These are phyloP conservation scores for Pammene fasciana DNA, from an alignment of 2,888 invertebrate species.

Conservation along the genomic window DNA sequence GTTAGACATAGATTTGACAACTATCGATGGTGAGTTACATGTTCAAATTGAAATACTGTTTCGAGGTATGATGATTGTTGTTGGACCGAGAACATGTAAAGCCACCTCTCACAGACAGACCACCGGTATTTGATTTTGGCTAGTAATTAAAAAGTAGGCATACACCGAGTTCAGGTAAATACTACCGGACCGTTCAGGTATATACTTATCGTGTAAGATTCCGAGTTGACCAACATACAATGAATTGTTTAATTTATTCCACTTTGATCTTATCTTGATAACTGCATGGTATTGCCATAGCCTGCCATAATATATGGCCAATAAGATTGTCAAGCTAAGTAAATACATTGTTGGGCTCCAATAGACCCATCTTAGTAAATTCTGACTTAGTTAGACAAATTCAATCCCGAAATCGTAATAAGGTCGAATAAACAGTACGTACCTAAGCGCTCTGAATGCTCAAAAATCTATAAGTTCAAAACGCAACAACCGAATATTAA, in stretches of 20 bases:
- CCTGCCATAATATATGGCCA: too few relatives aligned
- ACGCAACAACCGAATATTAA: not conserved
- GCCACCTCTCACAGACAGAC: not conserved
- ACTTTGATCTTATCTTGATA: too few relatives aligned
- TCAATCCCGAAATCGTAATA: too few relatives aligned
- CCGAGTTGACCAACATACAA: not conserved
- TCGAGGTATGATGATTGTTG: not conserved
- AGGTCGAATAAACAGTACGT: not conserved
- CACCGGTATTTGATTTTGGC: not conserved
- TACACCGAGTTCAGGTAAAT: not conserved
- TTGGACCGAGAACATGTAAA: not conserved
- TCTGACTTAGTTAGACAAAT: too few relatives aligned
- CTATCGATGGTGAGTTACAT: too few relatives aligned
- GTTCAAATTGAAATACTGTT: too few relatives aligned
- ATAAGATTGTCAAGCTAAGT: too few relatives aligned
- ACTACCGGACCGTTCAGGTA: not conserved
- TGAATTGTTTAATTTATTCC: too few relatives aligned
- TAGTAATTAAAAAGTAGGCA: not conserved
- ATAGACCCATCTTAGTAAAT: too few relatives aligned
- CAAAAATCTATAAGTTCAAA: not conserved
- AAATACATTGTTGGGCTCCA: not conserved
- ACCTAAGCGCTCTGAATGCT: conserved; percentile 2
- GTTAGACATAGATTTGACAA: not conserved
- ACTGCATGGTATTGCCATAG: too few relatives aligned
- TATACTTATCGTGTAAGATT: not conserved